Base-by-base conservation (phyloP, 2,888 invertebrate species). In the Drosophila ustulata region DNA sequence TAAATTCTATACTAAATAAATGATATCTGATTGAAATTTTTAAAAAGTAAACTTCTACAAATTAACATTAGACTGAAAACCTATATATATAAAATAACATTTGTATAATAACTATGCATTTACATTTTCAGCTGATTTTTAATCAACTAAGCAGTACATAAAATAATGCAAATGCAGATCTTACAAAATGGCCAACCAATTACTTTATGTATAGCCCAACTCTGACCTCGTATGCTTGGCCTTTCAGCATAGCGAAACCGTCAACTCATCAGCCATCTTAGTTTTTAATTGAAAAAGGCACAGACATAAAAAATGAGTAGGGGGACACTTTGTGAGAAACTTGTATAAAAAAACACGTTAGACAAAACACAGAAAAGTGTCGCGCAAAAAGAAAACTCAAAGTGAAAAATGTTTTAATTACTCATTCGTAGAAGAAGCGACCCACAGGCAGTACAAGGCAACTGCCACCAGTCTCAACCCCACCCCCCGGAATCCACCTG, bases 391-490 rank as follows among this genome's bases (percentile, higher is more conserved):
- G 58, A 59, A 72, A 74, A 67, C 52, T 61, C 71, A 75, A 85
- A 74, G 71, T 81, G 68, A 83, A 86, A 90, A 90, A 90, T 87
- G 85, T 91, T 90, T 90, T 91, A 90, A 90, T 90, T 90, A 90
- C 90, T 89, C 91, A 87, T 88, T 89, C 78, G 88, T 49, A 55
- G 64, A 39, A 52, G 45, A 41, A 30, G 56, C 64, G 49, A 56
- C 37, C 62, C 59, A 28, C 55, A 23, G 30, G n/a, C n/a, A 18
- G 13, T 43, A 11, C 47, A 26, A 11, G 47, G 41, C 18, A 34
- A 41, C 45, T 49, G 13, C 26, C 41, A 32, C 8, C 30, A 7
- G 26, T 18, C n/a, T 9, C 3, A 7, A 0, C 41, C 49, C 3
- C 0, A 6, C 6, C 13, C 43, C 7, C 0, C 34, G 4, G 6